phyloP scores from a whole-genome alignment of 2,797 vertebrate species.

The Eulemur coronatus region DNA sequence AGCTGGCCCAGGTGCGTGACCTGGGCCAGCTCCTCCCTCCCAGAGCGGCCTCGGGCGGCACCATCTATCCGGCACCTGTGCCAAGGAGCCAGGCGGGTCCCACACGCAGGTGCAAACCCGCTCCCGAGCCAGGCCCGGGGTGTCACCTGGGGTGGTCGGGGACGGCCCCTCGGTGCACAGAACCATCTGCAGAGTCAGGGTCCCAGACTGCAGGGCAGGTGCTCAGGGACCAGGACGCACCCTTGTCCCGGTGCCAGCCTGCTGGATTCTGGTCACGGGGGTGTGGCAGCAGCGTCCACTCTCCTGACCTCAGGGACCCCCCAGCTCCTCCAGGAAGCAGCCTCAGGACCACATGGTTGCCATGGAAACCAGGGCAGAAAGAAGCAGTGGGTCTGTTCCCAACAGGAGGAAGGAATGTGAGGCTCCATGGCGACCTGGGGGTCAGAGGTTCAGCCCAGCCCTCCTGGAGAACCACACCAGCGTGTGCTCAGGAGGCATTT shows the following conservation, averaged over 20 bases:
- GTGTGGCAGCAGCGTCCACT: not conserved
- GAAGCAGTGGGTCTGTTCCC: not conserved
- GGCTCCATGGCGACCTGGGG: fast-evolving
- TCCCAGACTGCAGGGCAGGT: not conserved
- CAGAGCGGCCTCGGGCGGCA: fast-evolving
- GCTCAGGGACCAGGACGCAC: too few relatives aligned
- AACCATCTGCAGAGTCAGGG: not conserved
- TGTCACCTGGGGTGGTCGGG: fast-evolving
- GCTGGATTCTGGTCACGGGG: fast-evolving
- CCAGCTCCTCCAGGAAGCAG: not conserved
- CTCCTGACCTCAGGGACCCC: not conserved
- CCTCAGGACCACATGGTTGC: not conserved
- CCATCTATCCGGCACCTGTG: not conserved
- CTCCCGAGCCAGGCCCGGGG: too few relatives aligned
- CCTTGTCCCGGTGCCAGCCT: not conserved
- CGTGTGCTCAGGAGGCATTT: not conserved
- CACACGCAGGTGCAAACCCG: not conserved
- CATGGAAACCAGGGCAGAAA: not conserved
- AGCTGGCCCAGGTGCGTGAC: not conserved
- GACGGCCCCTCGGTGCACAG: fast-evolving
- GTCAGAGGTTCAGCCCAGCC: not conserved
- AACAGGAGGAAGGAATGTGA: not conserved
- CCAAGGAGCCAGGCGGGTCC: not conserved
- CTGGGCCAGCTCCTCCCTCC: not conserved
- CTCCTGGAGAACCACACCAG: not conserved